Percentiles rank a stretch among this genome's conserved stretches.
These are phyloP conservation scores for Plotosus lineatus DNA, from an alignment of 2,113 vertebrate genomes.

Conservation along the genomic window DNA sequence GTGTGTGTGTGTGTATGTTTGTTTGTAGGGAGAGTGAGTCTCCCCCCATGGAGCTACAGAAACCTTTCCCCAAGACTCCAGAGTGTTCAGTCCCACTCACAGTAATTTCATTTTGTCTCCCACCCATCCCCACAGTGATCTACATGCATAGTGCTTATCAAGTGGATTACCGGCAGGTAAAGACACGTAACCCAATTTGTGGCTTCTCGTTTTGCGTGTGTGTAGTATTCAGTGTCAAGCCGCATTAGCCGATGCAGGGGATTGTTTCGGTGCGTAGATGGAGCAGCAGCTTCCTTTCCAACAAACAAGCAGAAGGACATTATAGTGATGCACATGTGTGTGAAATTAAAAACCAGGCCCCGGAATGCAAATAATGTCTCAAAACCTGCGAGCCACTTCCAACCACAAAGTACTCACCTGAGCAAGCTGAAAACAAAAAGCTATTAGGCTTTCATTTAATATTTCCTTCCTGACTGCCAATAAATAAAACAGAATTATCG, in stretches of 20 bases:
- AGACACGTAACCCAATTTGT: conserved; percentile 79
- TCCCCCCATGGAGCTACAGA: conserved; percentile 35
- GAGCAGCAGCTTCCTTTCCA: conserved; percentile 32
- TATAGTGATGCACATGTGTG: conserved; percentile 21
- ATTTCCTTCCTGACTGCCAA: conserved; percentile 11
- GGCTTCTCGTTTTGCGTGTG: conserved; percentile 73
- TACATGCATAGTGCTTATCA: conserved; percentile 82
- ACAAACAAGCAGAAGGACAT: conserved; percentile 26
- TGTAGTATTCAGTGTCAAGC: conserved; percentile 77
- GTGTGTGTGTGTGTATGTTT: conserved; percentile 35
- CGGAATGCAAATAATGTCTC: conserved; percentile 29
- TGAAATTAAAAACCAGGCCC: conserved; percentile 37
- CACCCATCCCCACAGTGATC: conserved; percentile 69
- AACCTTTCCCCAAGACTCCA: conserved; percentile 25
- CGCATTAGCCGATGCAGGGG: conserved; percentile 63
- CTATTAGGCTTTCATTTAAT: conserved; percentile 6
- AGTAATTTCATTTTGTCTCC: conserved; percentile 77
- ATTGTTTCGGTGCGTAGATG: conserved; percentile 62
- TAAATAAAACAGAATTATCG: conserved; percentile 11
- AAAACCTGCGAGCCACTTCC: conserved; percentile 19
- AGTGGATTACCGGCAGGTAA: conserved; percentile 79
- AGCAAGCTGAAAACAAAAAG: conserved; percentile 8
- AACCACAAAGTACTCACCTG: conserved; percentile 29
- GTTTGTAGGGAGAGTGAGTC: conserved; percentile 15
- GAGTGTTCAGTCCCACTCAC: conserved; percentile 62